These are phyloP conservation scores for Zosterops hypoxanthus DNA, from an alignment of 2,113 vertebrate genomes.

Conservation along the genomic window DNA sequence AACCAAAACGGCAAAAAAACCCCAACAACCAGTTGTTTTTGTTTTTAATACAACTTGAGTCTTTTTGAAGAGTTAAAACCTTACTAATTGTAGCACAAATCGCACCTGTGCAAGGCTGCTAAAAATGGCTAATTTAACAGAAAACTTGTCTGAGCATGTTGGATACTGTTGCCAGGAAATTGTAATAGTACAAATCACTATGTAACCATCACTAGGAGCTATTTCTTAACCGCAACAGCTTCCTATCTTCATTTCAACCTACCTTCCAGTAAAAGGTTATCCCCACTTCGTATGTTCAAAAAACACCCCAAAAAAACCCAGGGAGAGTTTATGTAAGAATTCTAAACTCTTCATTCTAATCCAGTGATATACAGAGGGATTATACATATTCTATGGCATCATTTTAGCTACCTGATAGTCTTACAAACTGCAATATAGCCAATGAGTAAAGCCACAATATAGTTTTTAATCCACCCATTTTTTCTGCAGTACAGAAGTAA, in stretches of 20 bases:
- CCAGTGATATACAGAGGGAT: neutral
- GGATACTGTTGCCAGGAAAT: neutral
- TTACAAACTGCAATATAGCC: neutral
- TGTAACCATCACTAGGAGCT: neutral
- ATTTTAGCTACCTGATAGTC: neutral
- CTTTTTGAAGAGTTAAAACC: neutral
- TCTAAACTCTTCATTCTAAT: neutral
- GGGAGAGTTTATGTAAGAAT: neutral
- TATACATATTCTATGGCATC: neutral
- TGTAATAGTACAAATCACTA: neutral
- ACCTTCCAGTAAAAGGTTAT: neutral
- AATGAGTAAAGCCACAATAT: neutral
- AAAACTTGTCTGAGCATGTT: neutral
- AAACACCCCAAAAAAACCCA: rapidly evolving
- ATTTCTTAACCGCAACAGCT: neutral
- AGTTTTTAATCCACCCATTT: neutral
- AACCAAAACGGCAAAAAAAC: neutral
- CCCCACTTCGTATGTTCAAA: neutral
- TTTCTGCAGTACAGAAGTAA: neutral
- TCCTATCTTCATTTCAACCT: neutral
- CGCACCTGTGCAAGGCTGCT: neutral
- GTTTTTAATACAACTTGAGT: neutral
- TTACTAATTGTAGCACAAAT: neutral
- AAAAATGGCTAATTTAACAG: neutral
- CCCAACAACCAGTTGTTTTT: neutral